Conservation (phyloP, 2,888 invertebrate genomes). For the Blera fallax region DNA sequence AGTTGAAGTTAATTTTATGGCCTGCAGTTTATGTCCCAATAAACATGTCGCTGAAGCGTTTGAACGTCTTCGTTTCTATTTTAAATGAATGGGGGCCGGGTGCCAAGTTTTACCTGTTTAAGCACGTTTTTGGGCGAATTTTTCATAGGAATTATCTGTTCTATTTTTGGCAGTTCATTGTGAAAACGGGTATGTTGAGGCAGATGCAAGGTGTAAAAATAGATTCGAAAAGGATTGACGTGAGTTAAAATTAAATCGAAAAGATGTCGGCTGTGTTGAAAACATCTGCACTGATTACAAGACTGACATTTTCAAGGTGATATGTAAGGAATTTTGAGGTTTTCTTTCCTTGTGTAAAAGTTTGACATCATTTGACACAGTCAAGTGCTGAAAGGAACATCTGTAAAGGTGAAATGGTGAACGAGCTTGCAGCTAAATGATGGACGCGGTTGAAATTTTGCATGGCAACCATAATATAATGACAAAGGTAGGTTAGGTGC, state of each 20-base stretch:
- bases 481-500: too few relatives aligned
- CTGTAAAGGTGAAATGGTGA: too few relatives aligned
- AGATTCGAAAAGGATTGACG: conserved; percentile 34
- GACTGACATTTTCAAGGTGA: not conserved
- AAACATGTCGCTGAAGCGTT: conserved; percentile 1
- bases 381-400: too few relatives aligned
- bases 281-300: not conserved
- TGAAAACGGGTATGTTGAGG: conserved; percentile 1
- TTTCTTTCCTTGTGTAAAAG: not conserved
- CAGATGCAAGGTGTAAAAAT: conserved; percentile 29
- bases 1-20: not conserved
- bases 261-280: not conserved
- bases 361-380: too few relatives aligned
- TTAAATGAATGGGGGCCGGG: not conserved
- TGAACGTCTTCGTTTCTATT: not conserved
- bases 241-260: conserved; percentile 9
- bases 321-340: not conserved
- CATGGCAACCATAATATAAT: too few relatives aligned
- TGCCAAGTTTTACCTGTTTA: not conserved
- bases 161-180: conserved; percentile 29
- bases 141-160: not conserved
- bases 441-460: too few relatives aligned
- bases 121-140: not conserved
- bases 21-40: conserved; percentile 7
- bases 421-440: too few relatives aligned